Evolutionary conservation across 2,113 vertebrate species (phyloP), one percentile per base, ranked within the genome.

Genomic region (Arizona elegans): DNA sequence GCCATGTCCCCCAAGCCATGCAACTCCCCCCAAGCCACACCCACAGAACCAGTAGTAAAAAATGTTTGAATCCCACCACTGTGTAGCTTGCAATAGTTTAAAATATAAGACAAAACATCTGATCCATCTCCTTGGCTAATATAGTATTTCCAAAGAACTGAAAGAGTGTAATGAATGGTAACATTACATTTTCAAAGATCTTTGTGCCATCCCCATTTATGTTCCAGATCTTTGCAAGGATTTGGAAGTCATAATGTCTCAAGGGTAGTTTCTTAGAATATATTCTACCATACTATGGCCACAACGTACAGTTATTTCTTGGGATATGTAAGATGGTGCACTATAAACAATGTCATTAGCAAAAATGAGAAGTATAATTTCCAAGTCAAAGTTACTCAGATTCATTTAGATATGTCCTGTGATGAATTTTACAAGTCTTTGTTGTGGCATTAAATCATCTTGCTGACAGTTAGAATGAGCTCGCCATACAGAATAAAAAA

Each of bases 371-470:
- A 15, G 15, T 65, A 90, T 58, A 19, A 55, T 92, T 92, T 90
- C 59, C 88, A 87, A 88, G 21, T 3, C 21, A 59, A 24, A 13
- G 38, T 86, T 62, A 19, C 12, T 55, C 23, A 81, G 12, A 3
- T 47, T 89, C 86, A 91, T 93, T 86, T 92, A 92, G 43, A 89
- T 89, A 29, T 33, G 29, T 26, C 33, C 21, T 26, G 81, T 58
- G 62, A 9, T 91, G 90, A 55, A 70, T 70, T 92, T 75, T 88
- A 33, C 65, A 92, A 86, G 17, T 52, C 47, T 91, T 91, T 91
- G 70, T 89, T 62, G 58, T 86, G 87, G 86, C 19, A 93, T 89
- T 93, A 93, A 86, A 91, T 89, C 90, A 65, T 70, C 90, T 91
- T 89, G 21, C 65, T 91, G 92, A 91, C 65, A 94, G 50, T 52